Evolutionary conservation across 2,113 vertebrate species (phyloP).

Genomic region (Thalassoma bifasciatum): DNA sequence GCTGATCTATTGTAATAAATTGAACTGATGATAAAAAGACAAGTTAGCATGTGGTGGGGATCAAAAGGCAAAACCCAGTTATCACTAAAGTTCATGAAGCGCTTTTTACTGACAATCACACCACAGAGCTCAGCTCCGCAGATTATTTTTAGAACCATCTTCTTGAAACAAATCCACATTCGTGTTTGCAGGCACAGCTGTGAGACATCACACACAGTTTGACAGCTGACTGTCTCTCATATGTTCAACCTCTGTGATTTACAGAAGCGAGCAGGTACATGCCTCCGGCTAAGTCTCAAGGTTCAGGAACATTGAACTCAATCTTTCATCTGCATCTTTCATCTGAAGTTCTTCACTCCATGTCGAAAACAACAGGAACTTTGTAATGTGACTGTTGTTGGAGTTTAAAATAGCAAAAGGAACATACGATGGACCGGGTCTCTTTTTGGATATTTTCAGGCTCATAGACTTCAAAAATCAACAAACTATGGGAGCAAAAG

Average conservation of each 20-base stretch:
- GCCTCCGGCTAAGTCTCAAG: conserved; percentile 26
- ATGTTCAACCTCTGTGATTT: conserved; percentile 7
- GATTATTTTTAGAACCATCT: neutral
- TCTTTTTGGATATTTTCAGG: too few relatives aligned
- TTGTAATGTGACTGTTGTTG: neutral
- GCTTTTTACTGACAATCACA: neutral
- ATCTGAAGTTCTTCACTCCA: neutral
- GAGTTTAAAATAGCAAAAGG: neutral
- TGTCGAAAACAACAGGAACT: neutral
- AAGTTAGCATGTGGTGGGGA: neutral
- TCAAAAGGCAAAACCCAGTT: neutral
- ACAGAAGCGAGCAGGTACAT: neutral
- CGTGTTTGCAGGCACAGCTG: neutral
- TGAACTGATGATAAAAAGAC: too few relatives aligned
- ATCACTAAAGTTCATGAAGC: too few relatives aligned
- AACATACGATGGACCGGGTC: neutral
- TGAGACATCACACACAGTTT: neutral
- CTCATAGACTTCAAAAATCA: too few relatives aligned
- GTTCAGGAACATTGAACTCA: conserved; percentile 1
- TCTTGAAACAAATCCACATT: conserved; percentile 1
- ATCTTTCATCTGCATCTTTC: conserved; percentile 8
- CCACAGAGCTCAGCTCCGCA: neutral
- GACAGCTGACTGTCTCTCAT: conserved; percentile 18
- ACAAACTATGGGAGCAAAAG: too few relatives aligned
- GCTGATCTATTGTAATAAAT: too few relatives aligned